Conservation (phyloP, 2,888 invertebrate species). For the Oscheius sp. region DNA sequence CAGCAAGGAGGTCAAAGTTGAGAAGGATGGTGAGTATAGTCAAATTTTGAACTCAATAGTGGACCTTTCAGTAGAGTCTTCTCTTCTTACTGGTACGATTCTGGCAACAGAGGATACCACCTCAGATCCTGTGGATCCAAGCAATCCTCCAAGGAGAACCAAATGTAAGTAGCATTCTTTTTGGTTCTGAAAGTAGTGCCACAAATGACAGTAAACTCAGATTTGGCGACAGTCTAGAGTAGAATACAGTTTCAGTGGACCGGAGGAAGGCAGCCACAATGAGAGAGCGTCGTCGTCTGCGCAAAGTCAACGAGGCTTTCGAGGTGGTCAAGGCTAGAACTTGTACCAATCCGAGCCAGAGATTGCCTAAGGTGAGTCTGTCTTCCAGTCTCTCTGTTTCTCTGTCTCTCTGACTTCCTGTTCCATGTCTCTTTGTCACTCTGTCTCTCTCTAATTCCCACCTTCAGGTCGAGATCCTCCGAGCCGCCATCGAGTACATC, state of each 20-base stretch:
- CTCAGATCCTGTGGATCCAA: constrained; percentile 14
- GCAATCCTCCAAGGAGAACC: constrained; percentile 42
- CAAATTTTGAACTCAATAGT: background rate
- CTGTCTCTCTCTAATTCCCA: background rate
- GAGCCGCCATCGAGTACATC: constrained; percentile 97
- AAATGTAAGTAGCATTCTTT: constrained; percentile 45
- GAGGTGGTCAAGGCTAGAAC: constrained; percentile 92
- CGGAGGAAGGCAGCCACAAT: constrained; percentile 95
- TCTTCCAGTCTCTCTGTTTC: background rate
- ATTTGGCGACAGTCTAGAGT: constrained; percentile 3
- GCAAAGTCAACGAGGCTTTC: constrained; percentile 98
- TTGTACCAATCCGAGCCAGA: constrained; percentile 92
- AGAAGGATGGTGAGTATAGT: constrained; percentile 34
- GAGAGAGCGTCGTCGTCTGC: constrained; percentile 88
- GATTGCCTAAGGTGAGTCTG: constrained; percentile 84
- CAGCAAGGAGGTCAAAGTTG: constrained; percentile 29
- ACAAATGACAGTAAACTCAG: background rate
- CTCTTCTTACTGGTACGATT: no score
- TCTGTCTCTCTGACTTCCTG: background rate
- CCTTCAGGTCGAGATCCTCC: constrained; percentile 85
- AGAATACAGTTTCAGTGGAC: constrained; percentile 83
- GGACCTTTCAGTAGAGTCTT: background rate
- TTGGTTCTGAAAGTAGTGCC: background rate
- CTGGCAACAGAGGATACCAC: constrained; percentile 9
- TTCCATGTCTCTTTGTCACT: background rate